Evolutionary conservation across 2,888 invertebrate genomes (phyloP), one percentile per base, ranked within the genome.

Genomic region (Trimorus sp.): DNA sequence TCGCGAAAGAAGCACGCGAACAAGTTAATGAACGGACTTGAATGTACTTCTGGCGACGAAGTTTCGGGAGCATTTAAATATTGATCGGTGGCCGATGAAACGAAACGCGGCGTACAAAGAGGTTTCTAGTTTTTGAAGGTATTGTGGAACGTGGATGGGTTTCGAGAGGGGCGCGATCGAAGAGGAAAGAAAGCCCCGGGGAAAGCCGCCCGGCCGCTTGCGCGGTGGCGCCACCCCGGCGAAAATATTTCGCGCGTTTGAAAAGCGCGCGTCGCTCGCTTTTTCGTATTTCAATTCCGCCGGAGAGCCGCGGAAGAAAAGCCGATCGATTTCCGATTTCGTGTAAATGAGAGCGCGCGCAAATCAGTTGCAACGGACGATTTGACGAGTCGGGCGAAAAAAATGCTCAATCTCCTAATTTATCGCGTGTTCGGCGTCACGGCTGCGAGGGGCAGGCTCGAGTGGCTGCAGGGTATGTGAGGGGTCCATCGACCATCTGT

Each of bases 181-280:
- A 73, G 65, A 66, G 70, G 56, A 70, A 78, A 65, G 70, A 66
- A 79, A 68, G 73, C 79, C 79, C 73, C 78, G 59, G 71, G 77
- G 70, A 63, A 73, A 73, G 48, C 53, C 53, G 54, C 14, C 53
- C 42, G 45, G 7, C 40, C 7, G 9, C 40, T 40, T 40, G 7
- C 40, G 11, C 40, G 26, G 26, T 4, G 26, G 1, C 26, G 26
- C 26, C 4, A 26, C 26, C 26, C 26, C 4, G 4, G 26, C 26
- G 26, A 26, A 26, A 26, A 26, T 26, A 26, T 26, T 26, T 26
- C 4, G 4, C 26, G 26, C 26, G 26, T 26, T 26, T 26, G 26
- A 26, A 26, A 26, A 26, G 26, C 26, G 26, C 26, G 26, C 26
- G 26, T 26, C 26, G 26, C 26, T 4, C 4, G 26, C 26, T 26